Evolutionary conservation across 2,888 invertebrate species (phyloP), one percentile per base, ranked within the genome.

Genomic region (Macrophya alboannulata): DNA sequence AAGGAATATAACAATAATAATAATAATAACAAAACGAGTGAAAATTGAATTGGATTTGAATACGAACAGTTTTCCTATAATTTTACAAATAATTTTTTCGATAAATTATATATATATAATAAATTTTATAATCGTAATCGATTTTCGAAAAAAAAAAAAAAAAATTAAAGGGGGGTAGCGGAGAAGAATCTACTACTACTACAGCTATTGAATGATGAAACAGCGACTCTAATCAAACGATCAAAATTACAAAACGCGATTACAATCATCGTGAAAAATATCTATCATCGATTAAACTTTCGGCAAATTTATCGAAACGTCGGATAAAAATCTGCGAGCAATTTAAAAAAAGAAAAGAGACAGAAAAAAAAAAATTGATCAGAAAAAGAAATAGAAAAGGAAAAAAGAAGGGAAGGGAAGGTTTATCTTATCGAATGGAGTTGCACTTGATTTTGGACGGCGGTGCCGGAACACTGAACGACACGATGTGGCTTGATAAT

Each of bases 381-480:
- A 9, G n/a, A 17, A 85, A 62, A 31, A 55, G 31, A 10, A 31
- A 62, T 59, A 37, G 12, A 15, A 25, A 72, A 8, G 72, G 25
- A 37, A 17, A 21, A 12, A 74, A 4, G 9, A 72, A 21, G 21
- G 8, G 21, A 43, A n/a, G 8, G 9, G 25, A 25, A 31, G 6
- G 17, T 0, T 45, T 25, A 9, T 31, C 31, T 48, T 31, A 77
- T 77, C 84, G 88, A 90, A 92, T 92, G 92, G 92, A 92, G 89
- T 90, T 91, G 77, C 90, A 92, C 90, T 88, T 92, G 85, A 92
- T 90, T 76, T 92, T 93, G 93, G 93, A 93, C 87, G 88, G 90
- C 85, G 90, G 90, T 84, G 87, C 92, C 79, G 93, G 91, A 86
- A 90, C 91, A 79, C 88, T 93, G 72, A 92, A 90, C 87, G 91